Evolutionary conservation across 2,797 vertebrate species (phyloP), one percentile per base, ranked within the genome.

Genomic region (Spinus pinus): DNA sequence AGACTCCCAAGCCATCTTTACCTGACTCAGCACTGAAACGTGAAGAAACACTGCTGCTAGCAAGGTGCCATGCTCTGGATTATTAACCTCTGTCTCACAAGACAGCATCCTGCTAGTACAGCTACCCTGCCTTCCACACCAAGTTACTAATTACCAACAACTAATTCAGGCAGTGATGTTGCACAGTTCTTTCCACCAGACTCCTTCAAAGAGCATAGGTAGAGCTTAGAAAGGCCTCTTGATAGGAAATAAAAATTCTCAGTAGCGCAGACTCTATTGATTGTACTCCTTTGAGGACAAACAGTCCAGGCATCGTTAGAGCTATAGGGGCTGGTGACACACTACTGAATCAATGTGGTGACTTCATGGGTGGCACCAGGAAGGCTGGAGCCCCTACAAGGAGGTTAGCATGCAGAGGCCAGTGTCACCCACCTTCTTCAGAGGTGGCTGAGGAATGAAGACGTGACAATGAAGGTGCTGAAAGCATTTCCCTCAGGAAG

Each of bases 101-200:
- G 14, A 18, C 1, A 11, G 41, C 3, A 1, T 31, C 31, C 15
- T 4, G 1, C 23, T 31, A 19, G 14, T 46, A 49, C 0, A 4
- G 21, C 57, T 46, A 27, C 17, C 44, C 33, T 57, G 33, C 4
- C 14, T 85, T 64, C 47, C 15, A 57, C 39, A 56, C 4, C 14
- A 75, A 51, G 28, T 47, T 39, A 41, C 28, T 64, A 12, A 67
- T 46, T 28, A 24, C 23, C 23, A 39, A 23, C 14, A 75, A 75
- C 5, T 20, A 64, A 37, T 75, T 72, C 41, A 57, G 33, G 8
- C 28, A 42, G 33, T 8, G 33, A 44, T n/a, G 33, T 4, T 27
- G 57, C 41, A 54, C 1, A 1, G 9, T 35, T 49, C n/a, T 72
- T 81, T 33, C 44, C 53, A 57, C 22, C 24, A 20, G 11, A 8